Evolutionary conservation across 2,113 vertebrate species (phyloP), one percentile per base, ranked within the genome.

Genomic region (Oxyruncus cristatus): DNA sequence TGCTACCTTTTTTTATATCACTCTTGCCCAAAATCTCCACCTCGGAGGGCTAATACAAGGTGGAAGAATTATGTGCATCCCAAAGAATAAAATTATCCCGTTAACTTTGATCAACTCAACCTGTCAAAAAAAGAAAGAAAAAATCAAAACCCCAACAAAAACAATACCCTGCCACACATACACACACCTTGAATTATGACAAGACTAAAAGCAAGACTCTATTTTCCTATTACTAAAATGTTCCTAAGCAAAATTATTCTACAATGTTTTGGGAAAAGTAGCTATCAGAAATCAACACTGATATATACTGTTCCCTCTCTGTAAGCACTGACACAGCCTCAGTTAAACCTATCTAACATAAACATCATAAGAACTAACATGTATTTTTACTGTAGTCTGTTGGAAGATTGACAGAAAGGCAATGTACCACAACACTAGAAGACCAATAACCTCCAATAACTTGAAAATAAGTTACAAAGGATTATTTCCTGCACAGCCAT

Each of bases 121-220:
- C 5, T 30, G 33, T 24, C 19, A 59, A 46, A 63, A 63, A 63
- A 66, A 84, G 59, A 68, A 72, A 77, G 33, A 28, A 49, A 10
- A 3, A 1, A 3, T 5, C 21, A 22, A 55, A 37, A n/a, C 14
- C 9, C 6, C 9, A 79, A 16, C 18, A 55, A 55, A 75, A 88
- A 6, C 14, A 91, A 27, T 26, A 62, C 37, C 4, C 2, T 2
- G 7, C 1, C 10, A 2, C 20, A 4, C 4, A 23, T 9, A 2
- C 14, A 5, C 5, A 24, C 5, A 9, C 39, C 55, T 33, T 77
- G 42, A 80, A 85, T 79, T 39, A 74, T 28, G 22, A 26, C 28
- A 84, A 81, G 23, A n/a, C 49, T 84, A 67, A 89, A 58, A 81
- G 19, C 5, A 63, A 7, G 0, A 26, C 39, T 8, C 2, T 21